Percentiles rank a stretch among this genome's conserved stretches.
Evolutionary conservation across 1,140 invertebrate genomes (phyloP).

Genomic region (Ips nitidus): DNA sequence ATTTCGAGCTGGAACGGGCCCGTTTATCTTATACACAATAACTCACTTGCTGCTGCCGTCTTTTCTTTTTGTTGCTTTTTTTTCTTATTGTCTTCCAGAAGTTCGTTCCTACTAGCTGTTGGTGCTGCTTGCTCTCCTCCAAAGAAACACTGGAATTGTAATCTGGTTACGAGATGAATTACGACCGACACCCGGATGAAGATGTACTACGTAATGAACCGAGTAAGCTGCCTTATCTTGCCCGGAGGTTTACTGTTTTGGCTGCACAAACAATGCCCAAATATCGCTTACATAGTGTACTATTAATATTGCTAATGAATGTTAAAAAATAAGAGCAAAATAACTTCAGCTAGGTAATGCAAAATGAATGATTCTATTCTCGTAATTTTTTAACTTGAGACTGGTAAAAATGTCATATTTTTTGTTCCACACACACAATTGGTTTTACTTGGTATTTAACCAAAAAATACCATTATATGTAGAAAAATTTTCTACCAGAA

Average conservation of each 20-base stretch:
- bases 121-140: constrained; percentile 30
- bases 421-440: too few species aligned
- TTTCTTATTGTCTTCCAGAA: constrained; percentile 52
- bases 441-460: too few species aligned
- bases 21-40: constrained; percentile 55
- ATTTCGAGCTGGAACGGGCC: constrained; percentile 53
- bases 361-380: too few species aligned
- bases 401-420: too few species aligned
- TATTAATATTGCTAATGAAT: too few species aligned
- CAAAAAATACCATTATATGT: too few species aligned
- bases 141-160: constrained; percentile 51
- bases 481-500: too few species aligned
- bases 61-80: constrained; percentile 48
- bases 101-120: constrained; percentile 33
- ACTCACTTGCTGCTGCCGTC: constrained; percentile 50
- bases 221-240: constrained; percentile 25
- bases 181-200: constrained; percentile 37
- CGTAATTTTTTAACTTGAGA: too few species aligned
- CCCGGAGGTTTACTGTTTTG: background rate
- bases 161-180: constrained; percentile 50
- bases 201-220: constrained; percentile 28
- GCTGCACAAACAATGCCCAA: too few species aligned
- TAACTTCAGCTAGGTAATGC: too few species aligned
- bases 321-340: too few species aligned
- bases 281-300: too few species aligned